phyloP scores from a whole-genome alignment of 1,140 invertebrate species.

The Venturia canescens region DNA sequence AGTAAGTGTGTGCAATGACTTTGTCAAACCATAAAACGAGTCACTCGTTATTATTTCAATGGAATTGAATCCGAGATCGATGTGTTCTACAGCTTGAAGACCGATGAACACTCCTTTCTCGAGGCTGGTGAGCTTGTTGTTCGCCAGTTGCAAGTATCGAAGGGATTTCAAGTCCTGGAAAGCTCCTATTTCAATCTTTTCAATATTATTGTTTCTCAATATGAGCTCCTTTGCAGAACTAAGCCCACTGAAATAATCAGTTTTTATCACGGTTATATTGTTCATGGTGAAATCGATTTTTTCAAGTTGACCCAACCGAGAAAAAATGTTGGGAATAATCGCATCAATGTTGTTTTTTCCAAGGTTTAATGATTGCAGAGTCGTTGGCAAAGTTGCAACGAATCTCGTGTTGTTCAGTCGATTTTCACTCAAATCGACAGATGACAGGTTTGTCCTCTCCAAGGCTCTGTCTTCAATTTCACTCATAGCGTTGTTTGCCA shows the following conservation, averaged over 20 bases:
- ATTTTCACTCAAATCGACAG: constrained; percentile 55
- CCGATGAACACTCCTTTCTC: neutral
- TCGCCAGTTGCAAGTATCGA: neutral
- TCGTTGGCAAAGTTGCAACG: constrained; percentile 53
- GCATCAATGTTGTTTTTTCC: constrained; percentile 52
- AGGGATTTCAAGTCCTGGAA: neutral
- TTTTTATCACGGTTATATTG: constrained; percentile 48
- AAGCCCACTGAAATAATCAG: constrained; percentile 53
- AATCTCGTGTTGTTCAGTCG: constrained; percentile 55
- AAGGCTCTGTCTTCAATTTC: constrained; percentile 60
- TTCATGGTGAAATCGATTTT: constrained; percentile 56
- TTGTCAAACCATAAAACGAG: constrained; percentile 49
- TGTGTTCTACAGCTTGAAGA: neutral
- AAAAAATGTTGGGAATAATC: constrained; percentile 52
- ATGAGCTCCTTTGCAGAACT: constrained; percentile 51
- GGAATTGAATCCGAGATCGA: neutral
- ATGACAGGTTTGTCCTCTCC: constrained; percentile 48
- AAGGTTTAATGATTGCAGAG: constrained; percentile 50
- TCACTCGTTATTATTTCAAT: neutral
- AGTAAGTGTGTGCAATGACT: constrained; percentile 48
- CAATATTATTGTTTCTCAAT: constrained; percentile 52
- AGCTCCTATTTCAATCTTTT: constrained; percentile 47
- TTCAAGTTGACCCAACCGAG: constrained; percentile 40
- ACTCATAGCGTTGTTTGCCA: constrained; percentile 56
- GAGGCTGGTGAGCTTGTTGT: neutral